Evolutionary conservation across 2,113 vertebrate genomes (phyloP).

Genomic region (Gasterosteus aculeatus): DNA sequence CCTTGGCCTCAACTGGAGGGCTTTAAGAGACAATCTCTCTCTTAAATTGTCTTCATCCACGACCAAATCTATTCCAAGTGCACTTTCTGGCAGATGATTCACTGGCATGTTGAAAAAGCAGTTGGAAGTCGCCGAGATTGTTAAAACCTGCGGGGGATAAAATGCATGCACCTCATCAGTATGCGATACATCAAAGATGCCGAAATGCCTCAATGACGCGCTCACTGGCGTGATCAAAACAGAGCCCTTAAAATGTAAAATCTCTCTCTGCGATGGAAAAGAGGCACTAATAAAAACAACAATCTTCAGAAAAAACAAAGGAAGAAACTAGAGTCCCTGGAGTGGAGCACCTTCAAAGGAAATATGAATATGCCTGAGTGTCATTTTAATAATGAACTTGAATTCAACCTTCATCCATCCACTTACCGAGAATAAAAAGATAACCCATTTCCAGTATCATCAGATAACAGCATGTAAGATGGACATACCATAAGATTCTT

Average conservation of each 20-base stretch:
- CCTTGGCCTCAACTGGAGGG: slow-evolving; percentile 24
- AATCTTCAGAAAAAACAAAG: slow-evolving; percentile 41
- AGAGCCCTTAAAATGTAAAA: slow-evolving; percentile 62
- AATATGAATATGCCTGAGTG: slow-evolving; percentile 40
- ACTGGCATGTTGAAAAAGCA: slow-evolving; percentile 68
- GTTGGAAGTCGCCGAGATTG: slow-evolving; percentile 65
- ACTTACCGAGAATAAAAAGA: slow-evolving; percentile 18
- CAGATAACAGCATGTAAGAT: slow-evolving; percentile 38
- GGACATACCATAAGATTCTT: slow-evolving; percentile 57
- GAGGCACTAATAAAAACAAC: slow-evolving; percentile 56
- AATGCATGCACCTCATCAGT: slow-evolving; percentile 56
- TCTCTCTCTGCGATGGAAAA: slow-evolving; percentile 26
- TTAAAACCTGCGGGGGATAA: slow-evolving; percentile 60
- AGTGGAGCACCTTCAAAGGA: slow-evolving; percentile 41
- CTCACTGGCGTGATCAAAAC: slow-evolving; percentile 76
- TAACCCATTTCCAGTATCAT: slow-evolving; percentile 20
- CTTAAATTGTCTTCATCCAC: slow-evolving; percentile 51
- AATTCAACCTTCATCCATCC: slow-evolving; percentile 41
- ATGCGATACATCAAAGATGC: slow-evolving; percentile 75
- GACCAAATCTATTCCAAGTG: slow-evolving; percentile 51
- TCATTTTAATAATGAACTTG: slow-evolving; percentile 36
- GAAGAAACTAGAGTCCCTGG: not conserved
- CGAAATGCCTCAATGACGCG: slow-evolving; percentile 59
- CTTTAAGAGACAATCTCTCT: slow-evolving; percentile 57
- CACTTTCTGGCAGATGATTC: slow-evolving; percentile 62